A percentile compares a stretch with the other conserved stretches of the same genome.
Conservation (phyloP, 2,888 invertebrate species). For the Callyntrura guangdongensis region DNA sequence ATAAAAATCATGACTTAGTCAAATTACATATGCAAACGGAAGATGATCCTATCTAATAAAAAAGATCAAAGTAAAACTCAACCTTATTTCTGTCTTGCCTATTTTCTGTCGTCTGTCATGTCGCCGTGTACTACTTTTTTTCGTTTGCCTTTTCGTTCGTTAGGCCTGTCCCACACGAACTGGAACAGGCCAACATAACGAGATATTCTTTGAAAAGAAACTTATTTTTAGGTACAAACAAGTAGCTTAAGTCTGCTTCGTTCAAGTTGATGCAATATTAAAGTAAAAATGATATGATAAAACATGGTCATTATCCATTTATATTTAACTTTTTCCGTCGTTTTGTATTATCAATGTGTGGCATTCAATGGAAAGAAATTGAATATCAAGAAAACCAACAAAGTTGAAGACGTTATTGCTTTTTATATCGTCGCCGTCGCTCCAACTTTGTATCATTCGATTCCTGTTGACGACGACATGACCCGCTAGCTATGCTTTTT, state of each 20-base stretch:
- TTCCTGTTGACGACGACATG: neutral
- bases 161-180: no score
- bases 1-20: no score
- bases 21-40: no score
- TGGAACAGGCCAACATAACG: no score
- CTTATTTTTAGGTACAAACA: neutral
- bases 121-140: no score
- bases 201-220: no score
- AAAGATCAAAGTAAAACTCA: no score
- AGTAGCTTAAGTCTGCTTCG: no score
- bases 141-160: no score
- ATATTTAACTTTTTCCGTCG: neutral
- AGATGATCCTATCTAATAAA: no score
- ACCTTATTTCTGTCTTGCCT: no score
- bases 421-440: neutral
- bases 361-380: neutral
- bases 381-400: neutral
- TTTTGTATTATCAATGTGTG: neutral
- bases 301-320: neutral
- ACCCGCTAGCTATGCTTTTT: neutral
- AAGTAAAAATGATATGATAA: neutral
- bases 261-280: neutral
- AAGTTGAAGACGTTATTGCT: constrained; percentile 6
- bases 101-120: no score
- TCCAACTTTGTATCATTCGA: neutral